These are phyloP conservation scores for Eilema griseolum DNA, from an alignment of 2,888 invertebrate species.

Conservation along the genomic window DNA sequence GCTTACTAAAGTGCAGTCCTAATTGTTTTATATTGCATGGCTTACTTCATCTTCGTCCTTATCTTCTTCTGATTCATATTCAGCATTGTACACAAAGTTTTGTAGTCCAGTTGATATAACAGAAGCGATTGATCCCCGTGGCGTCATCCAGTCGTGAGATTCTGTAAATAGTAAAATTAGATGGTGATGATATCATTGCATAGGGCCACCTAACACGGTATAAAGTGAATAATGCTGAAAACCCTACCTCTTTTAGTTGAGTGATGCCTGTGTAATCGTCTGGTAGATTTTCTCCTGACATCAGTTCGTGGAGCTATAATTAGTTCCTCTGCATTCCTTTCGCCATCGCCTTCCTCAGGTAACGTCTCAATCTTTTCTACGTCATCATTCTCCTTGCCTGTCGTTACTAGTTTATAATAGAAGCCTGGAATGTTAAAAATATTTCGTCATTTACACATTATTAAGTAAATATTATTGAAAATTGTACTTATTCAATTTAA, in stretches of 20 bases:
- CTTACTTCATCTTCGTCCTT: conserved; percentile 73
- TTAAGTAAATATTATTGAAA: not conserved
- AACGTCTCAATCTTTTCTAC: conserved; percentile 73
- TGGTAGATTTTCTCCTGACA: conserved; percentile 72
- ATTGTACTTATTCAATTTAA: not conserved
- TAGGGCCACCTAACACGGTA: not conserved
- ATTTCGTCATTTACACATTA: not conserved
- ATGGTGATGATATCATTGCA: not conserved
- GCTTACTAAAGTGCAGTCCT: not conserved
- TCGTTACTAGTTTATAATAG: conserved; percentile 88
- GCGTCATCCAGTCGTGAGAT: conserved; percentile 81
- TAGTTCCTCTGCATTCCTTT: conserved; percentile 59
- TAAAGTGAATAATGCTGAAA: not conserved
- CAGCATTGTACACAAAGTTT: conserved; percentile 74
- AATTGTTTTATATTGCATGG: not conserved
- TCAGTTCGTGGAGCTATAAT: conserved; percentile 63
- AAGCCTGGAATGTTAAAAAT: conserved; percentile 59
- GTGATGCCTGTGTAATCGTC: conserved; percentile 72
- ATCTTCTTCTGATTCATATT: conserved; percentile 70
- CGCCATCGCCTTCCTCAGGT: conserved; percentile 68
- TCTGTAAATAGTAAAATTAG: conserved; percentile 54
- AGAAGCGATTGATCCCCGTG: conserved; percentile 78
- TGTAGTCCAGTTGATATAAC: conserved; percentile 77
- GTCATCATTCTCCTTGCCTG: conserved; percentile 83
- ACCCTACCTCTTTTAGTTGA: conserved; percentile 75